Percentiles rank a stretch among this genome's conserved stretches.
These are phyloP conservation scores for Lacerta viridis DNA, from an alignment of 2,797 vertebrate genomes.

Conservation along the genomic window DNA sequence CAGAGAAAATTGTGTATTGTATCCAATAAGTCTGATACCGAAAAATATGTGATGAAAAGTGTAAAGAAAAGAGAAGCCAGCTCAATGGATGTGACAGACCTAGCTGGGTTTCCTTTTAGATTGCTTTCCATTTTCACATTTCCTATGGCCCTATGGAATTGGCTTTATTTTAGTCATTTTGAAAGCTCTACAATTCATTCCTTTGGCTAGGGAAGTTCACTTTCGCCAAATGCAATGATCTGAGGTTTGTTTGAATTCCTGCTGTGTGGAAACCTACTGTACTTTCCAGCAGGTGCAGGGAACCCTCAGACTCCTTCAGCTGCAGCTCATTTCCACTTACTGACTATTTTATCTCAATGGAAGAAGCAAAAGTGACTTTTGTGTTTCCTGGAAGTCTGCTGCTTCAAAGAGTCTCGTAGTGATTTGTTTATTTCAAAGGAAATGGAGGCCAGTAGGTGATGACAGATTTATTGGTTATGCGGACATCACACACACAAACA, in stretches of 20 bases:
- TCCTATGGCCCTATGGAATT: conserved; percentile 57
- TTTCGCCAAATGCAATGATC: conserved; percentile 67
- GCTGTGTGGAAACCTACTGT: conserved; percentile 72
- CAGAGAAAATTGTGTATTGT: conserved; percentile 16
- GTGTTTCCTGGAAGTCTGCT: conserved; percentile 82
- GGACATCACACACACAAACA: conserved; percentile 75
- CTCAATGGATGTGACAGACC: neutral
- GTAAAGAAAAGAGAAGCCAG: conserved; percentile 26
- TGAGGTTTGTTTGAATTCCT: conserved; percentile 78
- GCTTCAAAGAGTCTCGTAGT: conserved; percentile 82
- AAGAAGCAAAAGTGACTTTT: conserved; percentile 83
- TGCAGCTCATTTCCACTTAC: conserved; percentile 82
- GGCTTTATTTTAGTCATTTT: conserved; percentile 68
- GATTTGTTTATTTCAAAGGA: conserved; percentile 88
- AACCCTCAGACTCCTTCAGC: conserved; percentile 74
- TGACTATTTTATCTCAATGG: conserved; percentile 80
- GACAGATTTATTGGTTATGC: conserved; percentile 88
- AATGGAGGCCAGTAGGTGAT: conserved; percentile 85
- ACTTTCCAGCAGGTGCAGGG: conserved; percentile 80
- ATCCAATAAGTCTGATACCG: conserved; percentile 25
- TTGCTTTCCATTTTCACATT: conserved; percentile 58
- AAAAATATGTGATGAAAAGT: neutral
- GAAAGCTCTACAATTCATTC: conserved; percentile 68
- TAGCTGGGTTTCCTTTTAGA: conserved; percentile 48
- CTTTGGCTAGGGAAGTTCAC: conserved; percentile 68